These are phyloP conservation scores for Molossus molossus DNA, from an alignment of 2,797 vertebrate species.

Conservation along the genomic window DNA sequence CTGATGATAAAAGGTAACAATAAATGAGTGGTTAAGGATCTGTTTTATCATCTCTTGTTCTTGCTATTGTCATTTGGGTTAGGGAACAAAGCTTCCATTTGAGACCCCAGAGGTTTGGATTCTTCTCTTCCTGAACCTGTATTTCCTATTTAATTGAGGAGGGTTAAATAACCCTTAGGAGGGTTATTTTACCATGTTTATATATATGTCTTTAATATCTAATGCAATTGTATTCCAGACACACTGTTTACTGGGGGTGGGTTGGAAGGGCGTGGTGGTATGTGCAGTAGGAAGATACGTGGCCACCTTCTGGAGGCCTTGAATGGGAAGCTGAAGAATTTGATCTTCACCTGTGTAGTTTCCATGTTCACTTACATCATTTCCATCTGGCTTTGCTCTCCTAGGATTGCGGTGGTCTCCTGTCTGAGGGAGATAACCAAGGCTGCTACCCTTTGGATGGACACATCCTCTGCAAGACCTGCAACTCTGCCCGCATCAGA, in stretches of 20 bases:
- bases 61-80: neutral
- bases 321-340: neutral
- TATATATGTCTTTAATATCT: neutral
- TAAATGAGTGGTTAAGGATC: neutral
- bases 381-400: constrained; percentile 67
- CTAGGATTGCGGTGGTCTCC: constrained; percentile 96
- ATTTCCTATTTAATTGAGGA: neutral
- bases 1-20: neutral
- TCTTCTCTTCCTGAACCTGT: neutral
- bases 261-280: rapidly evolving
- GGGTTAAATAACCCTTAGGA: neutral
- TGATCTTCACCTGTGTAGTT: neutral
- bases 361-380: neutral
- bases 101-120: neutral
- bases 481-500: constrained; percentile 97
- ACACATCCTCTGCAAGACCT: constrained; percentile 98
- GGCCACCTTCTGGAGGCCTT: neutral
- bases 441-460: constrained; percentile 99
- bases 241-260: neutral
- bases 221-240: neutral
- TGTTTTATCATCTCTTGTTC: neutral
- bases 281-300: neutral
- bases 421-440: constrained; percentile 99
- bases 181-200: neutral
- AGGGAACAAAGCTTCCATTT: neutral